Evolutionary conservation across 2,113 vertebrate genomes (phyloP).

Genomic region (Mungos mungo): DNA sequence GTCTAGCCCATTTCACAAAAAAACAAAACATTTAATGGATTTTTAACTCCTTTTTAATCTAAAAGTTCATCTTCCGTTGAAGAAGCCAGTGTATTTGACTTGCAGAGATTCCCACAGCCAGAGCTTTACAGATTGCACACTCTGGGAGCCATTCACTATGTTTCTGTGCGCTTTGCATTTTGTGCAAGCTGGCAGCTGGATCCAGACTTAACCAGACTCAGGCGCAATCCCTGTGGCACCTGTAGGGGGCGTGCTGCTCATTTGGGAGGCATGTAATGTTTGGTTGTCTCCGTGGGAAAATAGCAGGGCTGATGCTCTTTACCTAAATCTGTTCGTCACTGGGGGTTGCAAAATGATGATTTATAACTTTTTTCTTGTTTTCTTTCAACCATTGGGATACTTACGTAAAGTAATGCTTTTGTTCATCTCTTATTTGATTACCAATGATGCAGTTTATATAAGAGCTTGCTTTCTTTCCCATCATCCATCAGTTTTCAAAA

Average conservation of each 20-base stretch:
- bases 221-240: no score
- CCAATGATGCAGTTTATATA: neutral
- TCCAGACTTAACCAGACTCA: neutral
- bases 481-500: neutral
- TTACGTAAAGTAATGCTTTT: neutral
- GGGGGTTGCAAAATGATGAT: neutral
- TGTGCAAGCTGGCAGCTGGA: neutral
- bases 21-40: neutral
- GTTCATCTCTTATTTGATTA: neutral
- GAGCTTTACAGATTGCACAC: neutral
- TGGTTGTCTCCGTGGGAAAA: neutral
- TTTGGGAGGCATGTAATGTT: accelerated
- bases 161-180: neutral
- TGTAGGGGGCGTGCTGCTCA: accelerated
- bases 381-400: neutral
- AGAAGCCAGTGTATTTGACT: neutral
- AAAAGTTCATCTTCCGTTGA: neutral
- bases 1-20: neutral
- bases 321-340: neutral
- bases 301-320: neutral
- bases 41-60: neutral
- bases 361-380: neutral
- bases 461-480: neutral
- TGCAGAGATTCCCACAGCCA: no score
- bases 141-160: accelerated